These are phyloP conservation scores for Bombus waltoni DNA, from an alignment of 1,140 invertebrate genomes.

Conservation along the genomic window DNA sequence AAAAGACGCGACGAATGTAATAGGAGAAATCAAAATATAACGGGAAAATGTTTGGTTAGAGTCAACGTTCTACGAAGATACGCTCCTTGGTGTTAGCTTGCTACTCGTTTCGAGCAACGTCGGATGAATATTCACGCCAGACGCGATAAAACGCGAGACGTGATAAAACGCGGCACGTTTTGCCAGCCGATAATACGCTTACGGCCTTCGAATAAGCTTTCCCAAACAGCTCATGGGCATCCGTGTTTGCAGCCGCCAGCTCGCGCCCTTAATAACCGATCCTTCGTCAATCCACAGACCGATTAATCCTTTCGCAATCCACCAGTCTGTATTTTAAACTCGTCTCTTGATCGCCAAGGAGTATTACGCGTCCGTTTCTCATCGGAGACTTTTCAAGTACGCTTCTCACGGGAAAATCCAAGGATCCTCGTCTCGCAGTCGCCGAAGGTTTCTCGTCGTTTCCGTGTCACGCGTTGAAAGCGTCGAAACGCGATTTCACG, in stretches of 20 bases:
- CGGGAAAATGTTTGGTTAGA: too few relatives aligned
- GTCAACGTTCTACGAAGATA: too few relatives aligned
- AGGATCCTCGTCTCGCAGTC: too few relatives aligned
- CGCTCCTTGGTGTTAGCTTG: too few relatives aligned
- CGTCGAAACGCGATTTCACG: background rate
- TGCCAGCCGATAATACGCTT: background rate
- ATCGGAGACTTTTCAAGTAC: too few relatives aligned
- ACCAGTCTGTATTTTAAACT: too few relatives aligned
- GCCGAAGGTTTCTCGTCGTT: background rate
- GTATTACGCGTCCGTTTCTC: too few relatives aligned
- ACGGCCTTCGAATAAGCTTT: background rate
- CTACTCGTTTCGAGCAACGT: background rate
- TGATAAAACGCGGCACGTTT: conserved; percentile 4
- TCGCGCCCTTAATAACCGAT: conserved; percentile 15
- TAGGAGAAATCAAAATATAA: too few relatives aligned
- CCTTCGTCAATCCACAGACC: background rate
- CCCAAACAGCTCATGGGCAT: background rate
- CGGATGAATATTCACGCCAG: conserved; percentile 10
- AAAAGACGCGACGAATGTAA: too few relatives aligned
- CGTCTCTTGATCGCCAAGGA: too few relatives aligned
- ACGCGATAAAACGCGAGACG: background rate
- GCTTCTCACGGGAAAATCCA: background rate
- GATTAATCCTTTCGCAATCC: background rate
- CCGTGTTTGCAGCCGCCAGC: background rate
- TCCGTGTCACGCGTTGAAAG: background rate